Conservation (phyloP, 2,797 vertebrate genomes). For the Chaetophractus vellerosus region DNA sequence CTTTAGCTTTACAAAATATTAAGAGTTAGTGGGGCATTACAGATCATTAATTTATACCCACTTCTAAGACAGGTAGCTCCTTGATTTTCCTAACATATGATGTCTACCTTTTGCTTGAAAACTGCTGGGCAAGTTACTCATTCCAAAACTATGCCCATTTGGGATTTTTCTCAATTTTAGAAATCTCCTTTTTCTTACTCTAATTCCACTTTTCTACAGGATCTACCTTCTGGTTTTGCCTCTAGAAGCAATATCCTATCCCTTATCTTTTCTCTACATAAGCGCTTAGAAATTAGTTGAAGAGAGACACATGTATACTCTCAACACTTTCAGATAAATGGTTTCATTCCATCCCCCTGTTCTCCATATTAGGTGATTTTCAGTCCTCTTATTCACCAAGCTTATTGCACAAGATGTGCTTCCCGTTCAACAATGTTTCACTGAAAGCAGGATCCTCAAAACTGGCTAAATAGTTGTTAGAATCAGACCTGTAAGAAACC, state of each 20-base stretch:
- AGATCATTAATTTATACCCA: neutral
- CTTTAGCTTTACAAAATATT: neutral
- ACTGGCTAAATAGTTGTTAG: neutral
- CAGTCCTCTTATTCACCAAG: neutral
- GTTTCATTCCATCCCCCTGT: neutral
- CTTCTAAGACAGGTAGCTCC: neutral
- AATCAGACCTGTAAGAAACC: neutral
- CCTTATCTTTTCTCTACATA: neutral
- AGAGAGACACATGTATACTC: neutral
- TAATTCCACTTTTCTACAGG: neutral
- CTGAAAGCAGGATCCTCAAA: neutral
- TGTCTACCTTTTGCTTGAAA: neutral
- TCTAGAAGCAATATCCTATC: neutral
- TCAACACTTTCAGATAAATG: neutral
- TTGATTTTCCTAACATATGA: neutral
- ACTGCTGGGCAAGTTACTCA: neutral
- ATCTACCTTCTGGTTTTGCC: neutral
- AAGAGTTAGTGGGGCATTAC: neutral
- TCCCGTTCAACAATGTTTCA: neutral
- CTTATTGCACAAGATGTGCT: neutral
- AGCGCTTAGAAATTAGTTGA: neutral
- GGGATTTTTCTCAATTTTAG: neutral
- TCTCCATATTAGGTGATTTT: neutral
- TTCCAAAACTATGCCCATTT: neutral
- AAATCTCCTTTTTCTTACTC: neutral